Percentiles rank a stretch among this genome's conserved stretches.
Conservation (phyloP, 1,140 invertebrate species). For the Holotrichia oblita region DNA sequence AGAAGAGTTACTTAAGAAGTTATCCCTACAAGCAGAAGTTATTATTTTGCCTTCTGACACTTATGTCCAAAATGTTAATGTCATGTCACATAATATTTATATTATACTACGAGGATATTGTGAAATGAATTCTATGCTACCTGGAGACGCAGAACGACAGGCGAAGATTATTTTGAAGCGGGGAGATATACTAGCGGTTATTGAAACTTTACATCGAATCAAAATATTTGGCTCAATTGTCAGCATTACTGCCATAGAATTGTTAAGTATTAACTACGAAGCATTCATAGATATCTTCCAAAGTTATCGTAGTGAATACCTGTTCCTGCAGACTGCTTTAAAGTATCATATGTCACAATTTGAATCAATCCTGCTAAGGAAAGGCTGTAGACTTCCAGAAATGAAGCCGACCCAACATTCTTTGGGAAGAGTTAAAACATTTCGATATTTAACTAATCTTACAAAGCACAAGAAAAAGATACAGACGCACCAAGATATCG, state of each 20-base stretch:
- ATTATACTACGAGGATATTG: slow-evolving; percentile 42
- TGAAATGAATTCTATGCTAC: slow-evolving; percentile 37
- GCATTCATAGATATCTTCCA: slow-evolving; percentile 41
- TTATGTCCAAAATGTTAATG: slow-evolving; percentile 30
- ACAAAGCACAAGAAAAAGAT: neutral
- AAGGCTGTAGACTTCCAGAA: slow-evolving; percentile 32
- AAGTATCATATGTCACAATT: slow-evolving; percentile 8
- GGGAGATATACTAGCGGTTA: slow-evolving; percentile 43
- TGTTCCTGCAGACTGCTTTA: slow-evolving; percentile 27
- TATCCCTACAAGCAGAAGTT: slow-evolving; percentile 27
- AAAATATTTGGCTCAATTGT: slow-evolving; percentile 41
- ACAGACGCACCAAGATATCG: neutral
- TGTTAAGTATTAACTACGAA: slow-evolving; percentile 40
- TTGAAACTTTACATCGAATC: slow-evolving; percentile 45
- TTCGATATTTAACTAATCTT: neutral
- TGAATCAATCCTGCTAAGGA: slow-evolving; percentile 31
- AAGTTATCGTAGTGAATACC: slow-evolving; percentile 24
- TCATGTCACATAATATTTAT: slow-evolving; percentile 34
- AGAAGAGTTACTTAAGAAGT: neutral
- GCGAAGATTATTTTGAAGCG: slow-evolving; percentile 29
- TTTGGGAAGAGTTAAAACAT: slow-evolving; percentile 21
- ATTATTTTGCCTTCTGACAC: slow-evolving; percentile 42
- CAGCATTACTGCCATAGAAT: slow-evolving; percentile 44
- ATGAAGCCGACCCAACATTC: neutral
- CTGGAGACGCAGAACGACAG: slow-evolving; percentile 43